A percentile compares a stretch with the other conserved stretches of the same genome.
Conservation (phyloP, 2,888 invertebrate species). For the Chesias legatella region DNA sequence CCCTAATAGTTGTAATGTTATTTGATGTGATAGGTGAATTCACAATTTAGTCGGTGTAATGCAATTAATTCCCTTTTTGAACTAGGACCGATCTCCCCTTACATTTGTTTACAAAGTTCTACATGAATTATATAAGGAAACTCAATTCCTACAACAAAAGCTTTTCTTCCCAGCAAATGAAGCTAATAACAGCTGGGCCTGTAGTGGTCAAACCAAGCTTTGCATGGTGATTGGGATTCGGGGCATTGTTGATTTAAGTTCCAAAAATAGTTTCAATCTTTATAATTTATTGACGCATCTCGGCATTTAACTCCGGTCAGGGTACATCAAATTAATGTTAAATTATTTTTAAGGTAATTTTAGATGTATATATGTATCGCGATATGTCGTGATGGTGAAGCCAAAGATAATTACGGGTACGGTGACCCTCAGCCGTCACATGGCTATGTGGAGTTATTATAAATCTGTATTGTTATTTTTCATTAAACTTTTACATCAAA, state of each 20-base stretch:
- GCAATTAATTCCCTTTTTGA: constrained; percentile 52
- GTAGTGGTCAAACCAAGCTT: too few relatives aligned
- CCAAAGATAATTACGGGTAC: constrained; percentile 81
- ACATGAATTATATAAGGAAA: too few relatives aligned
- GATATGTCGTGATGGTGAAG: constrained; percentile 80
- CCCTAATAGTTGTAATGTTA: constrained; percentile 68
- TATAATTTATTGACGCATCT: too few relatives aligned
- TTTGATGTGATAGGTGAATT: constrained; percentile 66
- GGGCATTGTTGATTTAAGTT: too few relatives aligned
- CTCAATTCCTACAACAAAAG: too few relatives aligned
- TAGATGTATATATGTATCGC: constrained; percentile 67
- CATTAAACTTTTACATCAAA: background rate
- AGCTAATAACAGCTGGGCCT: too few relatives aligned
- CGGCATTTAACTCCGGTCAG: constrained; percentile 10
- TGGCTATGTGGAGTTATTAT: constrained; percentile 45
- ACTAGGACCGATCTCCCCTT: constrained; percentile 62
- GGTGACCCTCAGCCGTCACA: constrained; percentile 81
- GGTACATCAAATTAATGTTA: constrained; percentile 48
- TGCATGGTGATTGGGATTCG: too few relatives aligned
- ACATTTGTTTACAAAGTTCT: too few relatives aligned
- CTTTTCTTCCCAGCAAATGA: too few relatives aligned
- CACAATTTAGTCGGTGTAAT: constrained; percentile 69
- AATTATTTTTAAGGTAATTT: constrained; percentile 48
- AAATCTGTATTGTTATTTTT: constrained; percentile 2
- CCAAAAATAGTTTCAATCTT: too few relatives aligned